phyloP scores from a whole-genome alignment of 2,888 invertebrate genomes.

The Eupithecia centaureata region DNA sequence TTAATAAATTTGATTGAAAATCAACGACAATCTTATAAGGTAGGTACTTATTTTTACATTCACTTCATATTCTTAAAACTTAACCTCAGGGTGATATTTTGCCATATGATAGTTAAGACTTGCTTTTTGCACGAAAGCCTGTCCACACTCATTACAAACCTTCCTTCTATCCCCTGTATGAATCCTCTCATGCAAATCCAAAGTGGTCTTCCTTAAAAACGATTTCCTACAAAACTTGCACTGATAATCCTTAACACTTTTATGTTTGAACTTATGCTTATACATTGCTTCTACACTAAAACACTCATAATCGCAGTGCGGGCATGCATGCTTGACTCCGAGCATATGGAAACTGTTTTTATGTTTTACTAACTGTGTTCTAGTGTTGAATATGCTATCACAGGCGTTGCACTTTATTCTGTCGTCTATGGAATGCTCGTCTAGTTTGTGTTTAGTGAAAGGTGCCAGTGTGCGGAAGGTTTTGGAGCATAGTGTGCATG shows the following conservation, averaged over 20 bases:
- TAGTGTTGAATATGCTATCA: constrained; percentile 37
- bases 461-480: not conserved
- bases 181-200: constrained; percentile 68
- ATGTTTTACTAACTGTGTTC: constrained; percentile 14
- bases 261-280: constrained; percentile 56
- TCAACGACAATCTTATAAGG: too few relatives aligned
- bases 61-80: constrained; percentile 57
- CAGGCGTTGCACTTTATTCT: constrained; percentile 46
- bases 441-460: constrained; percentile 36
- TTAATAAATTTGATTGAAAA: too few relatives aligned
- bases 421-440: constrained; percentile 48
- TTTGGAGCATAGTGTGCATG: constrained; percentile 7
- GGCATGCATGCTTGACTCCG: constrained; percentile 37
- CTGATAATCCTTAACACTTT: constrained; percentile 68
- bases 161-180: constrained; percentile 73
- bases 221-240: constrained; percentile 75
- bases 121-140: constrained; percentile 77
- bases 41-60: too few relatives aligned
- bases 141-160: constrained; percentile 67
- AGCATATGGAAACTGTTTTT: constrained; percentile 30
- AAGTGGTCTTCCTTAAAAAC: constrained; percentile 66
- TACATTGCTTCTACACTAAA: constrained; percentile 20
- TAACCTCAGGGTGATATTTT: constrained; percentile 73
- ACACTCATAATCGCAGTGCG: constrained; percentile 25
- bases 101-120: constrained; percentile 77